Base-by-base conservation (phyloP, 1,140 invertebrate genomes). In the Halyomorpha halys region DNA sequence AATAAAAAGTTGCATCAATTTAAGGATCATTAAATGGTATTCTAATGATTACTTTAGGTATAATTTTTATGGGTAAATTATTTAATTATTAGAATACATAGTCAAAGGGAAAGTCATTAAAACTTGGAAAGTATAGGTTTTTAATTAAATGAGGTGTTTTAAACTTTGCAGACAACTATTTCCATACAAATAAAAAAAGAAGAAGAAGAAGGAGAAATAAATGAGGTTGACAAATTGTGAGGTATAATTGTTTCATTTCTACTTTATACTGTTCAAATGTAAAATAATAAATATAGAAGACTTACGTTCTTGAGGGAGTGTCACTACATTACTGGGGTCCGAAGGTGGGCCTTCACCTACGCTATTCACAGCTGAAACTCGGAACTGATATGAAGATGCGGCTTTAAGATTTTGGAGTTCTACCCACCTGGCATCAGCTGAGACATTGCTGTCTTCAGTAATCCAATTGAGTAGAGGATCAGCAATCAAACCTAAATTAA, bases 271-370 rank as follows among this genome's bases (percentile, higher is more conserved):
- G n/a, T 30, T 3, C 3, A 30, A 8, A 30, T 30, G 27, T 3
- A 30, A 30, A 30, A 30, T 30, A 30, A 56, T 23, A 19, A 56
- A 56, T 14, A 59, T 49, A 19, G 3, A 49, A 60, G 9, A 79
- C 81, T 78, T 82, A 94, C 91, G 90, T 85, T 96, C 92, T 81
- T 95, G 92, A 0, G 94, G 94, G 69, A 97, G 78, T 68, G 86
- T 84, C 53, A 98, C 82, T 18, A 89, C 81, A 68, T 91, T 88
- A 47, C 91, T 94, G 0, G 94, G 85, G 47, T 87, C 83, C 3
- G 93, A 97, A 3, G 90, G 83, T 19, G 87, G 84, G 44, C 97
- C 95, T 74, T 96, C 91, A 2, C 97, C 96, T 0, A 95, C 92
- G 27, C 89, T 86, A 75, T 99, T 99, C 0, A 96, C 86, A 19